These are phyloP conservation scores for Crocuta crocuta DNA, from an alignment of 2,113 vertebrate species.

Conservation along the genomic window DNA sequence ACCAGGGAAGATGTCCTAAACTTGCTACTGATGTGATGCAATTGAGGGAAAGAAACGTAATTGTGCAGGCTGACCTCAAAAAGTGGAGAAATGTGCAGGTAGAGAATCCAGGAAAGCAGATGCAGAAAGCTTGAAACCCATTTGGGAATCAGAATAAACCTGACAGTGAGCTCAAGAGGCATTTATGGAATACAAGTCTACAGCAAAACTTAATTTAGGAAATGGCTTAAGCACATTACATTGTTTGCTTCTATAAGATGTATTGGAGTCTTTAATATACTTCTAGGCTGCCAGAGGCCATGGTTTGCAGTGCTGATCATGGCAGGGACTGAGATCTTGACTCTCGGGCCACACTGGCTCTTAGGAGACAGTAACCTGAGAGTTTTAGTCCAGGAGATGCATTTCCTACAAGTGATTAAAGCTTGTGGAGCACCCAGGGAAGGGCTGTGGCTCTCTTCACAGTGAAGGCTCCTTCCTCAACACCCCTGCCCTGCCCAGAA, in stretches of 20 bases:
- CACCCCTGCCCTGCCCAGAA: neutral
- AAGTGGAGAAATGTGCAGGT: neutral
- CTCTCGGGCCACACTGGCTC: too few species aligned
- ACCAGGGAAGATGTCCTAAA: too few species aligned
- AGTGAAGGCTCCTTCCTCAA: neutral
- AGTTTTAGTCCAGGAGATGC: neutral
- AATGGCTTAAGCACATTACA: neutral
- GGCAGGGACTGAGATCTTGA: neutral
- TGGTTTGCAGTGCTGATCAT: fast-evolving
- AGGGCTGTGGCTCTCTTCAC: too few species aligned
- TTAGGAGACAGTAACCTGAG: neutral
- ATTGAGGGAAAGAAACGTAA: fast-evolving
- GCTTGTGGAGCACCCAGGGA: neutral
- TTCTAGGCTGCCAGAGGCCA: too few species aligned
- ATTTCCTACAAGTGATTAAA: neutral
- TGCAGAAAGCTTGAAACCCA: neutral
- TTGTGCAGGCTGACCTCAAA: fast-evolving
- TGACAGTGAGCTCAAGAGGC: neutral
- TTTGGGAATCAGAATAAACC: neutral
- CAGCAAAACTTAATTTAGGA: neutral
- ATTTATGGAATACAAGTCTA: neutral
- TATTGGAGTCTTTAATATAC: neutral
- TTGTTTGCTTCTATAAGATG: neutral
- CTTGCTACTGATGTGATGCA: fast-evolving
- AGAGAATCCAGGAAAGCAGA: neutral